These are phyloP conservation scores for Paratrypauchen microcephalus DNA, from an alignment of 2,797 vertebrate genomes.

Conservation along the genomic window DNA sequence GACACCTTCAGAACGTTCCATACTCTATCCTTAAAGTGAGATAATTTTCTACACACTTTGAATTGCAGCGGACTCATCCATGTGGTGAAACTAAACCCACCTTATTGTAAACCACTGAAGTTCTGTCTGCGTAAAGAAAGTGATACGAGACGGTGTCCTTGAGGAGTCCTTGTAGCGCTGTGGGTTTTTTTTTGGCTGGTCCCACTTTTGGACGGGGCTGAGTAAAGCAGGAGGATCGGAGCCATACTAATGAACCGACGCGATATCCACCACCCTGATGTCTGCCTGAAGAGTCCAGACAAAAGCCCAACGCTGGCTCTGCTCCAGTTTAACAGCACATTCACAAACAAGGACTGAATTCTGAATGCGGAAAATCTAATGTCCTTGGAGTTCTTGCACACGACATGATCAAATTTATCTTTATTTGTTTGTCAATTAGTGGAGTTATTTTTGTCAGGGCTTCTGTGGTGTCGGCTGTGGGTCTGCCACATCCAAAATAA, in stretches of 20 bases:
- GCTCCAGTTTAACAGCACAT: not conserved
- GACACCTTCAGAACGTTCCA: too few relatives aligned
- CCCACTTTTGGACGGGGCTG: conserved; percentile 29
- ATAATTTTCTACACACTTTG: not conserved
- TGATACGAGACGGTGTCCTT: conserved; percentile 42
- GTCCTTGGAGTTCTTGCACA: not conserved
- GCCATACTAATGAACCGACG: conserved; percentile 36
- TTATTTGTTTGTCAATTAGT: not conserved
- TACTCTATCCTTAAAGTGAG: too few relatives aligned
- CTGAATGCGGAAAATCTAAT: not conserved
- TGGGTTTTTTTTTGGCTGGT: conserved; percentile 34
- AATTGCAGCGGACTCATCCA: not conserved
- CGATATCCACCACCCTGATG: not conserved
- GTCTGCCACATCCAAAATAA: too few relatives aligned
- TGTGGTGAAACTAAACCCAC: too few relatives aligned
- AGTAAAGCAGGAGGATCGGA: conserved; percentile 34
- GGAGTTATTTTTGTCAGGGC: not conserved
- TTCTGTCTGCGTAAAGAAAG: not conserved
- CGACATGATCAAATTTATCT: not conserved
- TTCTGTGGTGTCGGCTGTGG: not conserved
- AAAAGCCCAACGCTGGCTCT: not conserved
- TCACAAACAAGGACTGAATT: not conserved
- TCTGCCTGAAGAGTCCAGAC: not conserved
- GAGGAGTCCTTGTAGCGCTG: conserved; percentile 32
- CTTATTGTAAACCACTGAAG: not conserved